Evolutionary conservation across 2,888 invertebrate species (phyloP).

Genomic region (Melieria crassipennis): DNA sequence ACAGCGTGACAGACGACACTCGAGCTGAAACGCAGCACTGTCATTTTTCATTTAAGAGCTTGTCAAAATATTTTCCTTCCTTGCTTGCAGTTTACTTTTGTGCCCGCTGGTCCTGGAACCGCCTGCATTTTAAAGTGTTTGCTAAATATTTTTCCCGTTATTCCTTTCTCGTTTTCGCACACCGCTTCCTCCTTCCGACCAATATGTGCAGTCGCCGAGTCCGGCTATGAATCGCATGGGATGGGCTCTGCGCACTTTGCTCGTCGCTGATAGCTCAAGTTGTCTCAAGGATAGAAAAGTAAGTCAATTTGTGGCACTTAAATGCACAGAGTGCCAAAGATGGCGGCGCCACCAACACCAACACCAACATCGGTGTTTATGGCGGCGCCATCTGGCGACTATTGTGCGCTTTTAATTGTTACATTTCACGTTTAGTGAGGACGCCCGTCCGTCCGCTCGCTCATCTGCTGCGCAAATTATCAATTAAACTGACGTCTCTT

Average conservation of each 20-base stretch:
- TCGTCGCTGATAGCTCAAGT: slow-evolving; percentile 72
- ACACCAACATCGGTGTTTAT: neutral
- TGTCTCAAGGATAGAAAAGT: slow-evolving; percentile 74
- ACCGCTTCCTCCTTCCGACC: too few relatives aligned
- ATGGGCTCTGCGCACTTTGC: slow-evolving; percentile 74
- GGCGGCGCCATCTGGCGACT: neutral
- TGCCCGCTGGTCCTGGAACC: neutral
- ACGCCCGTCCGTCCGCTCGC: too few relatives aligned
- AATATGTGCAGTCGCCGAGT: slow-evolving; percentile 69
- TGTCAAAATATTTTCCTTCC: slow-evolving; percentile 20
- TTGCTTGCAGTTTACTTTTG: too few relatives aligned
- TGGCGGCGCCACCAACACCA: neutral
- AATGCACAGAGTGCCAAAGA: neutral
- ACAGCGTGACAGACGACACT: too few relatives aligned
- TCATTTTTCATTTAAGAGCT: slow-evolving; percentile 12
- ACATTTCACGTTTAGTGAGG: neutral
- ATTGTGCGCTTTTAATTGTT: neutral
- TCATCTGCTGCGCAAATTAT: neutral
- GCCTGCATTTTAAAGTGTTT: neutral
- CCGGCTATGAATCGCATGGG: slow-evolving; percentile 75
- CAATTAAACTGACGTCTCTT: neutral
- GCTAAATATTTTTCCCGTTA: slow-evolving; percentile 25
- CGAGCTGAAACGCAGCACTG: slow-evolving; percentile 1
- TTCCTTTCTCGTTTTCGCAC: neutral
- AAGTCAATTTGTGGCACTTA: slow-evolving; percentile 46